Conservation (phyloP, 2,797 vertebrate species). For the Channa striata region DNA sequence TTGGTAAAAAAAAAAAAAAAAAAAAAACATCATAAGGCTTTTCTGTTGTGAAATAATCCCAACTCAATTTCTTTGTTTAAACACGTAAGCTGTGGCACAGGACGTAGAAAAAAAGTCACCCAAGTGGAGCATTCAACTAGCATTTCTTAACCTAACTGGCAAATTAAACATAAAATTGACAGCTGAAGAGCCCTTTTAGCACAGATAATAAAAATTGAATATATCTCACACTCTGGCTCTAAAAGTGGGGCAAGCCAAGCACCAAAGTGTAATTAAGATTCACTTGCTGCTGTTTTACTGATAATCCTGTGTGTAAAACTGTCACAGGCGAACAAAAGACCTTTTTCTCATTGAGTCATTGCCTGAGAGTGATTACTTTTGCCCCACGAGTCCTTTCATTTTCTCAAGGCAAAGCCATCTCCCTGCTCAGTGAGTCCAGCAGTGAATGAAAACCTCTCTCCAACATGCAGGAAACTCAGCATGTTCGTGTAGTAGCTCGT, state of each 20-base stretch:
- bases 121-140: slow-evolving; percentile 16
- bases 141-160: slow-evolving; percentile 31
- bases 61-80: not conserved
- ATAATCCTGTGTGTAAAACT: slow-evolving; percentile 75
- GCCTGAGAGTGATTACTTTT: slow-evolving; percentile 68
- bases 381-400: slow-evolving; percentile 68
- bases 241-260: slow-evolving; percentile 59
- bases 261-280: slow-evolving; percentile 78
- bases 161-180: slow-evolving; percentile 35
- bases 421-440: slow-evolving; percentile 33
- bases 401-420: slow-evolving; percentile 54
- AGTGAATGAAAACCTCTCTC: slow-evolving; percentile 42
- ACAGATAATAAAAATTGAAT: slow-evolving; percentile 58
- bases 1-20: slow-evolving; percentile 4
- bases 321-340: slow-evolving; percentile 71
- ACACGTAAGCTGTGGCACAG: not conserved
- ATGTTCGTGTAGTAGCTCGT: slow-evolving; percentile 26
- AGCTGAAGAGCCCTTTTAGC: slow-evolving; percentile 43
- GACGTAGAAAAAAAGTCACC: slow-evolving; percentile 19
- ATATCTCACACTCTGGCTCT: slow-evolving; percentile 42
- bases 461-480: slow-evolving; percentile 53
- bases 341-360: slow-evolving; percentile 65
- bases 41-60: slow-evolving; percentile 1
- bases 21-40: not conserved
- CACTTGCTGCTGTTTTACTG: slow-evolving; percentile 75